Percentiles rank a stretch among this genome's conserved stretches.
phyloP scores from a whole-genome alignment of 2,888 invertebrate genomes.

The Dysmachus trigonus region DNA sequence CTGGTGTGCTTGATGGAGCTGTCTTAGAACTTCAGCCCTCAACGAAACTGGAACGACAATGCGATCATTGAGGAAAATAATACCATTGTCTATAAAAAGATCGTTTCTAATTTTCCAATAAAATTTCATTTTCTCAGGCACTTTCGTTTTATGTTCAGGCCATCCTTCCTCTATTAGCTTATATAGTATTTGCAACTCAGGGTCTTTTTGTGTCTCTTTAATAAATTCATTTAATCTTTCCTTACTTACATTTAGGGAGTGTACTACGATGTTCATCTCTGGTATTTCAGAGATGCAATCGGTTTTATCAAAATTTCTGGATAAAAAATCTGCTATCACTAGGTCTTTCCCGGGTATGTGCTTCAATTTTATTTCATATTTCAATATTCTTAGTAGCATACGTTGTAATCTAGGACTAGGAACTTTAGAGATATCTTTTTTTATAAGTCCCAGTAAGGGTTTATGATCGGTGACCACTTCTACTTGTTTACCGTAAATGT shows the following conservation, averaged over 20 bases:
- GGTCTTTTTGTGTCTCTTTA: no score
- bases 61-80: not conserved
- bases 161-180: not conserved
- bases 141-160: slow-evolving; percentile 28
- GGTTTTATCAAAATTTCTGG: slow-evolving; percentile 35
- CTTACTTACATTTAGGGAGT: not conserved
- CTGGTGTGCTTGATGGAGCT: slow-evolving; percentile 23
- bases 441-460: slow-evolving; percentile 44
- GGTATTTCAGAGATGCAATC: not conserved
- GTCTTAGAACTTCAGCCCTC: not conserved
- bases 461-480: slow-evolving; percentile 48
- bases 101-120: slow-evolving; percentile 18
- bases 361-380: slow-evolving; percentile 49
- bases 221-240: not conserved
- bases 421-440: slow-evolving; percentile 49
- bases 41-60: not conserved
- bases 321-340: slow-evolving; percentile 47
- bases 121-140: not conserved
- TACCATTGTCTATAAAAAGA: not conserved
- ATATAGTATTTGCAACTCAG: no score
- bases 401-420: slow-evolving; percentile 50
- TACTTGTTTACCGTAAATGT: slow-evolving; percentile 50
- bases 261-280: slow-evolving; percentile 43
- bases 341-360: slow-evolving; percentile 52
- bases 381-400: slow-evolving; percentile 51